These are phyloP conservation scores for Anguilla rostrata DNA, from an alignment of 2,113 vertebrate species.

Conservation along the genomic window DNA sequence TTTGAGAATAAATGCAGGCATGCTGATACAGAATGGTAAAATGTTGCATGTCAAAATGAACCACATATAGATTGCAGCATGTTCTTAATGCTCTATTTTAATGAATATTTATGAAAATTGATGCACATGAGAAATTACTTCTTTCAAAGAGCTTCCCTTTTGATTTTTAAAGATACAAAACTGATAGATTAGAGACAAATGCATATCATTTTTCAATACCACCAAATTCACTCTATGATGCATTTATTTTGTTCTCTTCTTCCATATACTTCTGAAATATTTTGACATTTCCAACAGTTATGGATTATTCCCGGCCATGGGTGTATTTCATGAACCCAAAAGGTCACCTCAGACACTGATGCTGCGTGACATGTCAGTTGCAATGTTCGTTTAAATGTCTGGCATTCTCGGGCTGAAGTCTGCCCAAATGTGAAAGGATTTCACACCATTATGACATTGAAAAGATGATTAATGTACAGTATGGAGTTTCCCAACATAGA, in stretches of 20 bases:
- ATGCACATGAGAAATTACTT: neutral
- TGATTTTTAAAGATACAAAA: neutral
- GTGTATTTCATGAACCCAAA: neutral
- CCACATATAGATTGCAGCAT: neutral
- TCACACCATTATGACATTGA: neutral
- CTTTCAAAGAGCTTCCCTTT: neutral
- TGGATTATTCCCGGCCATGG: neutral
- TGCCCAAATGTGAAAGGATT: neutral
- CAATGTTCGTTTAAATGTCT: neutral
- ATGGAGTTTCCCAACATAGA: neutral
- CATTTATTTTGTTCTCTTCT: neutral
- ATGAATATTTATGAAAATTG: neutral
- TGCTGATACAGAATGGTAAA: neutral
- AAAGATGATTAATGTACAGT: neutral
- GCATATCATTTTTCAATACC: neutral
- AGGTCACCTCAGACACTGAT: neutral
- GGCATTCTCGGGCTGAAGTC: neutral
- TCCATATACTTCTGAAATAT: neutral
- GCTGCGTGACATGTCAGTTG: slow-evolving; percentile 3
- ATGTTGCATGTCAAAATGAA: neutral
- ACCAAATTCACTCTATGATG: neutral
- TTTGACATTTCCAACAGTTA: slow-evolving; percentile 9
- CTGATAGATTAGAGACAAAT: neutral
- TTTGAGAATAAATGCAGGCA: neutral
- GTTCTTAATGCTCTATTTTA: neutral